phyloP scores from a whole-genome alignment of 2,888 invertebrate genomes.

The Salpingus planirostris region DNA sequence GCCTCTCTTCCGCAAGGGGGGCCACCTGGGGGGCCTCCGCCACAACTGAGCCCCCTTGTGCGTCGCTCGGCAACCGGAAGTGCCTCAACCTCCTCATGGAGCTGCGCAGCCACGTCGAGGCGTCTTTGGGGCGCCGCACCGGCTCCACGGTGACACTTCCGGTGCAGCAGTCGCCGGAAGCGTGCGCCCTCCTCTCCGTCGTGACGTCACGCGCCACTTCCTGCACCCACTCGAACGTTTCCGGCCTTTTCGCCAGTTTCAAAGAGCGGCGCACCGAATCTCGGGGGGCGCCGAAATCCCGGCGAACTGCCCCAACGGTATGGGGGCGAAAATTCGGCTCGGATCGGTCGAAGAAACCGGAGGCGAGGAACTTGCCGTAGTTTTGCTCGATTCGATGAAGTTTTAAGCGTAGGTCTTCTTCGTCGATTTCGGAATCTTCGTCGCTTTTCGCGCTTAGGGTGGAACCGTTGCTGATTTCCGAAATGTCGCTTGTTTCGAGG shows the following conservation, averaged over 20 bases:
- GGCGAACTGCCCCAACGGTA: too few species aligned
- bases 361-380: slow-evolving; percentile 26
- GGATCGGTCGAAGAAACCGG: slow-evolving; percentile 27
- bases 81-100: slow-evolving; percentile 50
- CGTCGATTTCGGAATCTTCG: slow-evolving; percentile 7
- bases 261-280: too few species aligned
- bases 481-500: slow-evolving; percentile 35
- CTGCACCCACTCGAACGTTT: too few species aligned
- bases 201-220: slow-evolving; percentile 26
- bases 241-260: too few species aligned
- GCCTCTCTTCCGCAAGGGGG: slow-evolving; percentile 20
- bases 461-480: too few species aligned
- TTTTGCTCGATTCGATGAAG: slow-evolving; percentile 29
- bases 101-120: slow-evolving; percentile 44
- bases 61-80: slow-evolving; percentile 41
- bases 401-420: slow-evolving; percentile 20
- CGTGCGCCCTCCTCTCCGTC: slow-evolving; percentile 29
- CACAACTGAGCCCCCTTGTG: slow-evolving; percentile 7
- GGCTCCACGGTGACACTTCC: slow-evolving; percentile 33
- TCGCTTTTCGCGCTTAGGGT: too few species aligned
- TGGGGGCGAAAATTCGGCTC: too few species aligned
- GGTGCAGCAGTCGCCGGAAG: slow-evolving; percentile 30
- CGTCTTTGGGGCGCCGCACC: slow-evolving; percentile 5
- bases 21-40: slow-evolving; percentile 4
- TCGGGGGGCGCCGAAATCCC: too few species aligned